Percentiles rank a stretch among this genome's conserved stretches.
Conservation (phyloP, 2,113 vertebrate species). For the Hiodon tergisus region DNA sequence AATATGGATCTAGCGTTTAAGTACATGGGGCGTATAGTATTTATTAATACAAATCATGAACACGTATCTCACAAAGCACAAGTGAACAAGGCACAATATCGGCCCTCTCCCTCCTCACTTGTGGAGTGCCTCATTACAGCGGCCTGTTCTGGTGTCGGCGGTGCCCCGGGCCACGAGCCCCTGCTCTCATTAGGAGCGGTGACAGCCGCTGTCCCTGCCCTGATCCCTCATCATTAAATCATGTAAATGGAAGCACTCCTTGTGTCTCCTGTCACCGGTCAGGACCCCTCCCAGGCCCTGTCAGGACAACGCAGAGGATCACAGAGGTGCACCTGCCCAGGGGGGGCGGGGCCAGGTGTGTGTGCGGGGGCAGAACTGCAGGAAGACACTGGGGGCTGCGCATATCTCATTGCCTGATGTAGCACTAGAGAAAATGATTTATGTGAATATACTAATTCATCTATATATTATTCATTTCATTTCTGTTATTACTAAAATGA, state of each 20-base stretch:
- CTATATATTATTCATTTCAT: too few relatives aligned
- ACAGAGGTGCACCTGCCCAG: neutral
- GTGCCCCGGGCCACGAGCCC: conserved; percentile 49
- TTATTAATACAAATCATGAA: too few relatives aligned
- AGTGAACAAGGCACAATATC: neutral
- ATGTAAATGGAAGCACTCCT: conserved; percentile 53
- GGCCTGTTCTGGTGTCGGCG: conserved; percentile 34
- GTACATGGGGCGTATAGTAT: too few relatives aligned
- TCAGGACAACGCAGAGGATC: conserved; percentile 8
- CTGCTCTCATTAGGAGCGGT: conserved; percentile 59
- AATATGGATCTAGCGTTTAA: too few relatives aligned
- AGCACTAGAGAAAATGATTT: too few relatives aligned
- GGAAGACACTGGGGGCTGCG: too few relatives aligned
- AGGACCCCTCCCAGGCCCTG: conserved; percentile 27
- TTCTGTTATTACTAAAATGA: too few relatives aligned
- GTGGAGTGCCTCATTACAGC: conserved; percentile 29
- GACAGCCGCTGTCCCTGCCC: conserved; percentile 60
- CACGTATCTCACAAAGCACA: too few relatives aligned
- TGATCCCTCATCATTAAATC: conserved; percentile 71
- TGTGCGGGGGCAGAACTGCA: too few relatives aligned
- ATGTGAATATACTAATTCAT: too few relatives aligned
- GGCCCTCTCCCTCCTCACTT: neutral
- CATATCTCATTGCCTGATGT: too few relatives aligned
- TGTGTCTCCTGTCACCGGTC: conserved; percentile 50
- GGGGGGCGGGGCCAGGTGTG: neutral